Percentiles rank a stretch among this genome's conserved stretches.
These are phyloP conservation scores for sheep (Ovis aries) DNA, from an alignment of 2,113 vertebrate genomes.

Conservation along the genomic window ARS-UI_Ramb_v3.0 NC_056054.1:272832501-272833000, in stretches of 20 bases:
- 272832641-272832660: not conserved
- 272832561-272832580: not conserved
- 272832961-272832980: not conserved
- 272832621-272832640: not conserved
- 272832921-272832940: not conserved
- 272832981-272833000: not conserved
- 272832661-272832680: not conserved
- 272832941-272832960: not conserved
- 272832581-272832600: not conserved
- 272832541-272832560: not conserved
- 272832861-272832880: not conserved
- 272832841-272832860: not conserved
- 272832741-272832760: not conserved
- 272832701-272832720: not conserved
- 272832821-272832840: not conserved
- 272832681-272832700: rapidly evolving
- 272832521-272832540: not conserved
- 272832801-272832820: not conserved
- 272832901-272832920: not conserved
- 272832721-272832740: not conserved
- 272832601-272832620: not conserved
- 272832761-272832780: not conserved
- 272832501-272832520: not conserved
- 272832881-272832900: not conserved
- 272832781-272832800: not conserved